Evolutionary conservation across 2,888 invertebrate species (phyloP), one percentile per base, ranked within the genome.

Genomic region (Chloroclystis v-ata): DNA sequence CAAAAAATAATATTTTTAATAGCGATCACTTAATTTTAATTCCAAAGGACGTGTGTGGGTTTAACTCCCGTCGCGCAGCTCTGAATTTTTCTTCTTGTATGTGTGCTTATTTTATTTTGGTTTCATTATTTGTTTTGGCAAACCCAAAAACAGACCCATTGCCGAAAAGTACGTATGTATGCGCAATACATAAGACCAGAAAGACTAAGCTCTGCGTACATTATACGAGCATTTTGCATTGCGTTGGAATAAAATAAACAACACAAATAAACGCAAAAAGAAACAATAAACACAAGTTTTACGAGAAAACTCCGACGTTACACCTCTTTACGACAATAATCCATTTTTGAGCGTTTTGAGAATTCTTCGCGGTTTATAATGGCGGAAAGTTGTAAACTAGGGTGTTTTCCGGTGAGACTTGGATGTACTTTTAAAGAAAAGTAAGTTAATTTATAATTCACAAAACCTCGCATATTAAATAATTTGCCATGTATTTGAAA

Each of bases 241-340:
- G 71, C 76, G 71, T 71, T 65, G 66, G 62, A 63, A 33, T 33
- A 33, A 33, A 11, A 16, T 20, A 35, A 13, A 33, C 32, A 12
- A 14, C 32, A 8, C 33, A 33, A 13, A 33, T 13, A 20, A 35
- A 7, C 35, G 20, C 16, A 35, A 35, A 35, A 20, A 70, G 73
- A 72, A 66, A 74, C 75, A 76, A 82, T 82, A 82, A 81, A 78
- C 73, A 60, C 57, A 54, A 72, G 73, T 61, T 82, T 83, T 78
- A 81, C 69, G 61, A 60, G 58, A 52, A 63, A 65, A 65, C 64
- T 60, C 63, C 58, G 59, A 53, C 61, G 51, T 72, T 70, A 69
- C 66, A 57, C 57, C 64, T 69, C 71, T 69, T 82, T 80, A 81
- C 61, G 74, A 71, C 75, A 67, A 80, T 84, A 80, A 83, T 82